Percentiles rank a stretch among this genome's conserved stretches.
These are phyloP conservation scores for Axis porcinus DNA, from an alignment of 2,113 vertebrate genomes.

Conservation along the genomic window DNA sequence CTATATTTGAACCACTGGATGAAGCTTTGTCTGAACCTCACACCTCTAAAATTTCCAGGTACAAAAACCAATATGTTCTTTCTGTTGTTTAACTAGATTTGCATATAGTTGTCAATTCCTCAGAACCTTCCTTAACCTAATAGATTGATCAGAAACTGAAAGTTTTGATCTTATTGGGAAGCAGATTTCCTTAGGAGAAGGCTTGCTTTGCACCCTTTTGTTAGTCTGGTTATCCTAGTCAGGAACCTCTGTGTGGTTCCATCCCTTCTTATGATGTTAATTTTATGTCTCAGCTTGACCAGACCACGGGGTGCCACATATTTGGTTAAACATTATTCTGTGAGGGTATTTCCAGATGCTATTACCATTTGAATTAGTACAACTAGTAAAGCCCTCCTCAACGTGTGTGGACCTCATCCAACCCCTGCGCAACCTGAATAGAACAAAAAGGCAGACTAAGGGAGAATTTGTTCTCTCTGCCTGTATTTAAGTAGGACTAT, in stretches of 20 bases:
- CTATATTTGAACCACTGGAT: neutral
- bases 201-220: neutral
- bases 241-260: neutral
- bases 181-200: neutral
- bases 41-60: neutral
- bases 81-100: neutral
- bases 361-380: neutral
- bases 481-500: neutral
- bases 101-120: neutral
- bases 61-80: neutral
- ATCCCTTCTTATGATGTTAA: neutral
- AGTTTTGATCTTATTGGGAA: neutral
- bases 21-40: slow-evolving; percentile 26
- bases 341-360: neutral
- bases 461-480: neutral
- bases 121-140: neutral
- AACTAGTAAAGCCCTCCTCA: neutral
- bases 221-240: neutral
- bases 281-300: neutral
- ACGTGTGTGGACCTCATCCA: neutral
- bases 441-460: neutral
- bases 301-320: neutral
- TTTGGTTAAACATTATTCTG: neutral
- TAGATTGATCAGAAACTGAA: neutral
- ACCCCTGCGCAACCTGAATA: neutral